Conservation (phyloP, 1,140 invertebrate species). For the Teleopsis dalmanni region DNA sequence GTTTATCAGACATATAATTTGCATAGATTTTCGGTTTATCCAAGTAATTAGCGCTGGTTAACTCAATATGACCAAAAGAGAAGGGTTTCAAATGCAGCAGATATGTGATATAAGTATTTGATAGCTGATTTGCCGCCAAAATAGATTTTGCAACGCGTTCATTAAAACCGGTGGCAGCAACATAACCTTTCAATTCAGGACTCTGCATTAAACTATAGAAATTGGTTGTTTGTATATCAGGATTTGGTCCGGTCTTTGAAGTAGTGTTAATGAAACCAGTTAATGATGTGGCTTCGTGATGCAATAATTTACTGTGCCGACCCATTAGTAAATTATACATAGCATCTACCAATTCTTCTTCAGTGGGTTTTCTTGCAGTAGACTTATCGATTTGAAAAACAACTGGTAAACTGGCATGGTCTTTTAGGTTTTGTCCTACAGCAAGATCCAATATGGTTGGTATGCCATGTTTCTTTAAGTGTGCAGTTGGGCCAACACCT, state of each 20-base stretch:
- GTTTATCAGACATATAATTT: constrained; percentile 67
- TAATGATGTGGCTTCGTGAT: constrained; percentile 40
- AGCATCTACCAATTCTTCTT: constrained; percentile 38
- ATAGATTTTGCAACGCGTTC: constrained; percentile 43
- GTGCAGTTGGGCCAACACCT: constrained; percentile 47
- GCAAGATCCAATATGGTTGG: constrained; percentile 51
- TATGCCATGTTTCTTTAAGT: constrained; percentile 45
- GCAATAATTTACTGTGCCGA: constrained; percentile 33
- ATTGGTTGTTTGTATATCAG: constrained; percentile 43
- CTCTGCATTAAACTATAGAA: constrained; percentile 40
- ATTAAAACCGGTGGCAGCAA: constrained; percentile 43
- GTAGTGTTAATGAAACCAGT: constrained; percentile 43
- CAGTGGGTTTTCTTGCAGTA: constrained; percentile 31
- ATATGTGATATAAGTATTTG: constrained; percentile 45
- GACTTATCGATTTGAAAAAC: constrained; percentile 42
- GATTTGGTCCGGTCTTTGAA: constrained; percentile 34
- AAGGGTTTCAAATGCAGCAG: constrained; percentile 49
- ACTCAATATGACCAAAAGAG: constrained; percentile 45
- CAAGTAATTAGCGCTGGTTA: constrained; percentile 37
- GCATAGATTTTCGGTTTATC: constrained; percentile 68
- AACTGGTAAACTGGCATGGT: constrained; percentile 48
- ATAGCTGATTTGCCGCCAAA: constrained; percentile 41
- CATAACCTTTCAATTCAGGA: constrained; percentile 33
- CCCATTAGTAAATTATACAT: constrained; percentile 40
- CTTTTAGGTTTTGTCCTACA: constrained; percentile 66